Evolutionary conservation across 2,888 invertebrate species (phyloP).

Genomic region (Chloromyia formosa): DNA sequence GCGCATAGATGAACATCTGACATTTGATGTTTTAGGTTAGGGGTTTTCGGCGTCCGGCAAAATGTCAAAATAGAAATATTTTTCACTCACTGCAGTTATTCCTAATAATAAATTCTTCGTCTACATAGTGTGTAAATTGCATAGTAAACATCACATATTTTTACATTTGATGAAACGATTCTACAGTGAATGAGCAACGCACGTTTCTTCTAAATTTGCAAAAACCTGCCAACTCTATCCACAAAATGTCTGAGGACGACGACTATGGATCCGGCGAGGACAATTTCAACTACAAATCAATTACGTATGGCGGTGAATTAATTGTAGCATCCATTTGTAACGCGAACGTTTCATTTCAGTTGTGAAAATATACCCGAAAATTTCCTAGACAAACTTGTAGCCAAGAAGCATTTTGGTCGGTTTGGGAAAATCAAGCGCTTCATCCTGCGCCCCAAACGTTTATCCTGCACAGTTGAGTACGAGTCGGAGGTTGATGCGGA

Average conservation of each 20-base stretch:
- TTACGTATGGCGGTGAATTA: constrained; percentile 52
- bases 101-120: too few relatives aligned
- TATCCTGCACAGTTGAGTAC: constrained; percentile 76
- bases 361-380: constrained; percentile 73
- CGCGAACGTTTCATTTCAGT: constrained; percentile 57
- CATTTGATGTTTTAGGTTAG: too few relatives aligned
- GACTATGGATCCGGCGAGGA: constrained; percentile 47
- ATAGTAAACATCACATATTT: too few relatives aligned
- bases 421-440: constrained; percentile 77
- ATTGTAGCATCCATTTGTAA: constrained; percentile 1
- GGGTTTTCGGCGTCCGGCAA: too few relatives aligned
- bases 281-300: constrained; percentile 56
- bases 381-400: constrained; percentile 69
- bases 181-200: too few relatives aligned
- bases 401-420: constrained; percentile 74
- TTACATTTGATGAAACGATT: too few relatives aligned
- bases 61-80: too few relatives aligned
- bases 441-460: constrained; percentile 70
- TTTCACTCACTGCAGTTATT: too few relatives aligned
- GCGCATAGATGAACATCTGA: too few relatives aligned
- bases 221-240: too few relatives aligned
- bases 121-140: too few relatives aligned
- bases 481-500: constrained; percentile 69
- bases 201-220: too few relatives aligned
- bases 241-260: constrained; percentile 46